Conservation (phyloP, 2,797 vertebrate species). For the Neosilurus mollespiculum region DNA sequence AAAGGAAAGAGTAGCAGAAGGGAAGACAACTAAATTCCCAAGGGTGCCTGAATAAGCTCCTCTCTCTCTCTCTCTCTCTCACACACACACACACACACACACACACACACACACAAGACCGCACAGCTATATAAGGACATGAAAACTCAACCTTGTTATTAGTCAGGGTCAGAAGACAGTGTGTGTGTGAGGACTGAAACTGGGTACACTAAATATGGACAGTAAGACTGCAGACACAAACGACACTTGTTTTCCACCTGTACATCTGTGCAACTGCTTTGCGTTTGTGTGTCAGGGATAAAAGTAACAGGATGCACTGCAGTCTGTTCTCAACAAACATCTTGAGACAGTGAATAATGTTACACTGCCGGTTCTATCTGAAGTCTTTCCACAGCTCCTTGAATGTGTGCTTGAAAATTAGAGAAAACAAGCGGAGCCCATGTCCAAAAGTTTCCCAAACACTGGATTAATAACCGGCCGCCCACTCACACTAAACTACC, state of each 20-base stretch:
- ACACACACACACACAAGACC: constrained; percentile 39
- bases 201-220: constrained; percentile 47
- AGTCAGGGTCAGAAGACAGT: constrained; percentile 66
- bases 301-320: background rate
- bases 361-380: background rate
- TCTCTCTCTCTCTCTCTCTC: background rate
- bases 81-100: constrained; percentile 2
- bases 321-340: background rate
- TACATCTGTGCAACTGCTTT: background rate
- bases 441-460: constrained; percentile 1
- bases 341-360: background rate
- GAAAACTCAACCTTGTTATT: constrained; percentile 69
- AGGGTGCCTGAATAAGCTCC: constrained; percentile 7
- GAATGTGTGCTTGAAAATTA: background rate
- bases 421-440: background rate
- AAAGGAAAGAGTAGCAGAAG: constrained; percentile 46
- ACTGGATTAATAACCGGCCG: background rate
- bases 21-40: constrained; percentile 51
- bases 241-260: constrained; percentile 22
- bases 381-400: background rate
- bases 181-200: constrained; percentile 26
- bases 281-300: background rate
- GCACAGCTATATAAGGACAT: constrained; percentile 77
- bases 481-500: constrained; percentile 1
- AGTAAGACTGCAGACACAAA: constrained; percentile 11